These are phyloP conservation scores for Alligator mississippiensis DNA, from an alignment of 2,113 vertebrate genomes.

Conservation along the genomic window DNA sequence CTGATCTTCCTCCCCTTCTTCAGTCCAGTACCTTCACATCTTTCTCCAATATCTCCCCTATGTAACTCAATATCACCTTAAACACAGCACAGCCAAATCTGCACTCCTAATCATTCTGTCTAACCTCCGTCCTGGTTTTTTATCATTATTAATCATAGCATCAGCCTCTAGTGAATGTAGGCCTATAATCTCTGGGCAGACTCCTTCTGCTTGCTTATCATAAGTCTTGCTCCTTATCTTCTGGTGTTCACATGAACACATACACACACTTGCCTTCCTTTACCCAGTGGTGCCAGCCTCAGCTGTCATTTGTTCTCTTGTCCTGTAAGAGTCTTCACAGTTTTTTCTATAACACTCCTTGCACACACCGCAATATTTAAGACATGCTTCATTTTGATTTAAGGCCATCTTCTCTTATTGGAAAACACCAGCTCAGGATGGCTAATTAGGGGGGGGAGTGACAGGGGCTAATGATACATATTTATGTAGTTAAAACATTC, in stretches of 20 bases:
- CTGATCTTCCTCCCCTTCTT: not conserved
- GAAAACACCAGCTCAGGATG: not conserved
- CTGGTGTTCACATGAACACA: not conserved
- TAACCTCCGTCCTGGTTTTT: not conserved
- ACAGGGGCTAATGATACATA: not conserved
- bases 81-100: not conserved
- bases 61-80: not conserved
- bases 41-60: not conserved
- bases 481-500: not conserved
- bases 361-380: not conserved
- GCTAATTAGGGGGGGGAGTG: not conserved
- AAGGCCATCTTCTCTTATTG: not conserved
- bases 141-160: not conserved
- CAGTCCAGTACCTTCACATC: not conserved
- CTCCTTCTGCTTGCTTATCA: not conserved
- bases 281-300: not conserved
- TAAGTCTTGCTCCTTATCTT: not conserved
- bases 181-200: rapidly evolving
- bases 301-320: not conserved
- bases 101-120: not conserved
- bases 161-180: not conserved
- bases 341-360: not conserved
- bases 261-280: not conserved
- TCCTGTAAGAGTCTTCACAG: rapidly evolving
- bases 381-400: not conserved